These are phyloP conservation scores for Eonycteris spelaea DNA, from an alignment of 2,113 vertebrate species.

Conservation along the genomic window DNA sequence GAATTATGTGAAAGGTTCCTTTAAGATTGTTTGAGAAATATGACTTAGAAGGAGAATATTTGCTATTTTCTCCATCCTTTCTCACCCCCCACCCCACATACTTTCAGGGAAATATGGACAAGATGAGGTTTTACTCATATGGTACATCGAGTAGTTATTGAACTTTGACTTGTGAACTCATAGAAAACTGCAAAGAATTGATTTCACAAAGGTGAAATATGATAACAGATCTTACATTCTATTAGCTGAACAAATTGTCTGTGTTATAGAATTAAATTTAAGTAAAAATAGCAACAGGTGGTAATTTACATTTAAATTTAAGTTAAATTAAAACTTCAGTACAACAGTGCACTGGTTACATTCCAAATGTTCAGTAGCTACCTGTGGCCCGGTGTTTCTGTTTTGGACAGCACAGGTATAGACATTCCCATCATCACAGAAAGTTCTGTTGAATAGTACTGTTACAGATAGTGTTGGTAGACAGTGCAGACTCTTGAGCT, in stretches of 20 bases:
- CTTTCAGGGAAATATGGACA: background rate
- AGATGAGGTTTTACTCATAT: background rate
- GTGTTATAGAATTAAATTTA: background rate
- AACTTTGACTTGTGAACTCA: conserved; percentile 16
- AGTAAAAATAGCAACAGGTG: background rate
- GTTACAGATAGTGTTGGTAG: background rate
- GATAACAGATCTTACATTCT: background rate
- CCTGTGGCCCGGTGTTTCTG: background rate
- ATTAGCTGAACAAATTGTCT: background rate
- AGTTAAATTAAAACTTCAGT: background rate
- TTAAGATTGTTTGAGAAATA: background rate
- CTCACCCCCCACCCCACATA: accelerated
- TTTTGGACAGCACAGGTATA: background rate
- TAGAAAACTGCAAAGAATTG: background rate
- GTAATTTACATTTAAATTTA: background rate
- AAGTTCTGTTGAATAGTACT: background rate
- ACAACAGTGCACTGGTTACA: background rate
- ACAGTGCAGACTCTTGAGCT: background rate
- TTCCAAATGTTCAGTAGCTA: background rate
- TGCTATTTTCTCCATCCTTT: background rate
- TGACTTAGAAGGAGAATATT: background rate
- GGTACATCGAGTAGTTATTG: background rate
- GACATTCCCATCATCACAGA: background rate
- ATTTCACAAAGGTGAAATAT: background rate
- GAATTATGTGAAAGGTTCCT: background rate